These are phyloP conservation scores for Grallaria varia DNA, from an alignment of 2,113 vertebrate genomes.

Conservation along the genomic window DNA sequence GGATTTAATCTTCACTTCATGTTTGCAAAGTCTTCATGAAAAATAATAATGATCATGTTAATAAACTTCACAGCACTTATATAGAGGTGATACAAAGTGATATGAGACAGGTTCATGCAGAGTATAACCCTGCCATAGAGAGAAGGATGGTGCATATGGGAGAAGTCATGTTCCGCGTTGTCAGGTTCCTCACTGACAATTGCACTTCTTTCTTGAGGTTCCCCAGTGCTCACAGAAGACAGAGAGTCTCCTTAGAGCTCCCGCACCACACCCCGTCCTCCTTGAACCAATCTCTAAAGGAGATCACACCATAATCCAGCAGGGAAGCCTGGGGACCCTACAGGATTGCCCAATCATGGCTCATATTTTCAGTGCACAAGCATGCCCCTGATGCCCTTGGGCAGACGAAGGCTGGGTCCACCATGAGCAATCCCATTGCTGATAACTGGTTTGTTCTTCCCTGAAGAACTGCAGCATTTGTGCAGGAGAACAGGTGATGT, in stretches of 20 bases:
- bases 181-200: neutral
- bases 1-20: neutral
- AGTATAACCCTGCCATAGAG: neutral
- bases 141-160: neutral
- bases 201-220: neutral
- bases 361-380: neutral
- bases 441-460: neutral
- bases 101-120: neutral
- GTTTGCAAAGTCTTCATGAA: neutral
- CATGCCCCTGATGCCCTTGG: neutral
- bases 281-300: neutral
- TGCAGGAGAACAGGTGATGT: neutral
- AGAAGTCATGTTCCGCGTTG: neutral
- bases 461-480: neutral
- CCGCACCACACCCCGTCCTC: neutral
- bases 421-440: neutral
- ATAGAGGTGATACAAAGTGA: neutral
- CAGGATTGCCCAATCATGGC: neutral
- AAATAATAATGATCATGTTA: neutral
- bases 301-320: neutral
- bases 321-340: neutral
- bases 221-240: neutral
- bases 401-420: neutral
- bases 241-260: neutral
- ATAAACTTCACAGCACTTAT: neutral